phyloP scores from a whole-genome alignment of 1,140 invertebrate genomes.

The Spodoptera litura region DNA sequence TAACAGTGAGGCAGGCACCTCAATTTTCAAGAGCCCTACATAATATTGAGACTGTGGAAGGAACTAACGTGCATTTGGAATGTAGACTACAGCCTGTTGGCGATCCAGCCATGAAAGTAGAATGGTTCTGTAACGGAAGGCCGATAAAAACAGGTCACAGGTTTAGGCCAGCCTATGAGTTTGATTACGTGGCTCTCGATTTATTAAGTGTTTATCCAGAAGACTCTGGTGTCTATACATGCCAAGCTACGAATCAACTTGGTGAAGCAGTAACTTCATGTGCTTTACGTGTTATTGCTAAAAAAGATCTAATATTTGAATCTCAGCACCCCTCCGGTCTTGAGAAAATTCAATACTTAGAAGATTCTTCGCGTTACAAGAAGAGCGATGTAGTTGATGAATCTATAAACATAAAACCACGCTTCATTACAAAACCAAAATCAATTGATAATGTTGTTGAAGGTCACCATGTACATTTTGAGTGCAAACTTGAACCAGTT shows the following conservation, averaged over 20 bases:
- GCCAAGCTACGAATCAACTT: conserved; percentile 95
- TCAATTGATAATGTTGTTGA: conserved; percentile 94
- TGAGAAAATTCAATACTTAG: conserved; percentile 96
- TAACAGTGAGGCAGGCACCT: conserved; percentile 92
- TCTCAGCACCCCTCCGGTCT: conserved; percentile 95
- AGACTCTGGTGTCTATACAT: conserved; percentile 98
- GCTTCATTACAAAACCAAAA: conserved; percentile 95
- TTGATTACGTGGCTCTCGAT: conserved; percentile 98
- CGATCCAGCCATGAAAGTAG: conserved; percentile 97
- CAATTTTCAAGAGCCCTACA: conserved; percentile 95
- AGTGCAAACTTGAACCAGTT: conserved; percentile 98
- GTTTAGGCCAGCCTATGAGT: conserved; percentile 98
- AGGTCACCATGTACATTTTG: conserved; percentile 98
- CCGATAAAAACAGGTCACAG: conserved; percentile 96
- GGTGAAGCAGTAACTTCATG: conserved; percentile 98
- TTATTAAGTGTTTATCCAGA: conserved; percentile 98
- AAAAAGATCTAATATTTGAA: conserved; percentile 94
- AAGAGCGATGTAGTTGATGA: conserved; percentile 94
- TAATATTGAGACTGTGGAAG: conserved; percentile 96
- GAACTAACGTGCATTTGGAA: conserved; percentile 97
- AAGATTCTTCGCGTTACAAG: conserved; percentile 95
- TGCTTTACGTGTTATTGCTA: conserved; percentile 94
- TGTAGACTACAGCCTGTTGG: conserved; percentile 97
- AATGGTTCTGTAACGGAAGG: conserved; percentile 98
- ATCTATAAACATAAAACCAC: conserved; percentile 92